Evolutionary conservation across 2,888 invertebrate genomes (phyloP).

Genomic region (Platerodrilus igneus): DNA sequence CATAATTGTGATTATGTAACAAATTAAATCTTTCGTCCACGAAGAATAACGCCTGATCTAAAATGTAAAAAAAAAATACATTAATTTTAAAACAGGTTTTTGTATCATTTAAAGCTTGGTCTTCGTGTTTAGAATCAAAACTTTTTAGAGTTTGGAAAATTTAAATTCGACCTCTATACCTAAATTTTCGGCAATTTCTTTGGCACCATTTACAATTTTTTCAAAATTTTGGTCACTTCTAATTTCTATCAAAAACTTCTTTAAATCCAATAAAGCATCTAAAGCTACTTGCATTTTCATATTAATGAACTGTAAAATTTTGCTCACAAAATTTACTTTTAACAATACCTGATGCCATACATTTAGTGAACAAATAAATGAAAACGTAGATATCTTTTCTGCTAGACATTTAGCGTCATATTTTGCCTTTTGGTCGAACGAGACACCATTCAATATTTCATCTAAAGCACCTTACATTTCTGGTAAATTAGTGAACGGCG

Average conservation of each 20-base stretch:
- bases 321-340: slow-evolving; percentile 26
- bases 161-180: slow-evolving; percentile 25
- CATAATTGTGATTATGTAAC: slow-evolving; percentile 20
- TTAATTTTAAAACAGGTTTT: slow-evolving; percentile 26
- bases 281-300: slow-evolving; percentile 28
- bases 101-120: slow-evolving; percentile 20
- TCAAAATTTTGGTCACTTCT: slow-evolving; percentile 24
- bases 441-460: not conserved
- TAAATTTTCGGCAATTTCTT: slow-evolving; percentile 24
- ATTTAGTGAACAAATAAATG: too few species aligned
- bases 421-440: not conserved
- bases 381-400: too few species aligned
- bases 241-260: slow-evolving; percentile 25
- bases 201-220: slow-evolving; percentile 17
- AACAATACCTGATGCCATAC: slow-evolving; percentile 23
- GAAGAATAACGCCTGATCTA: slow-evolving; percentile 26
- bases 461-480: not conserved
- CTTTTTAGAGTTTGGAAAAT: slow-evolving; percentile 22
- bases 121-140: slow-evolving; percentile 27
- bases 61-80: slow-evolving; percentile 26
- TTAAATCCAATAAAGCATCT: slow-evolving; percentile 26
- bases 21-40: slow-evolving; percentile 28
- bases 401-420: slow-evolving; percentile 4
- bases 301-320: slow-evolving; percentile 20
- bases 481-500: too few species aligned